Percentiles rank a stretch among this genome's conserved stretches.
phyloP scores from a whole-genome alignment of 2,888 invertebrate genomes.

The Erpobdella octoculata region DNA sequence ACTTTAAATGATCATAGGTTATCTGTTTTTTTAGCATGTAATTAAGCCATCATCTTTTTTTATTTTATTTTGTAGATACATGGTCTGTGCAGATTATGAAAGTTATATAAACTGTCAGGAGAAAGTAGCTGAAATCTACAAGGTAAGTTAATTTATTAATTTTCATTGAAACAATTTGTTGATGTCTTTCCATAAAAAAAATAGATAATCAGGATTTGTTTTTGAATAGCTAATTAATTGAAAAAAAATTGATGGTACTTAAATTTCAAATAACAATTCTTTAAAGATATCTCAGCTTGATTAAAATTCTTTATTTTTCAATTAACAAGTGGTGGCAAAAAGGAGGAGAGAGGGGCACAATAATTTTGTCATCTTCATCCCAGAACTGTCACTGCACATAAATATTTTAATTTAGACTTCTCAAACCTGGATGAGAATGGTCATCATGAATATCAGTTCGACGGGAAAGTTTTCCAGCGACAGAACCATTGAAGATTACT shows the following conservation, averaged over 20 bases:
- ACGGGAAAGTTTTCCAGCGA: slow-evolving; percentile 83
- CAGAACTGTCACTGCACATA: too few species aligned
- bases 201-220: background rate
- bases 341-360: background rate
- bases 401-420: background rate
- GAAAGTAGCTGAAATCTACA: slow-evolving; percentile 62
- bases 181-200: background rate
- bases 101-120: slow-evolving; percentile 89
- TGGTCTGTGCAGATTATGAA: slow-evolving; percentile 86
- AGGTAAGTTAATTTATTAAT: background rate
- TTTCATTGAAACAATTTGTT: background rate
- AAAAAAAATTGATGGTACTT: too few species aligned
- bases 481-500: slow-evolving; percentile 86
- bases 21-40: background rate
- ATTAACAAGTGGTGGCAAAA: too few species aligned
- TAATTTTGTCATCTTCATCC: background rate
- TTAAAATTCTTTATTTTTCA: too few species aligned
- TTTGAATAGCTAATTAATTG: background rate
- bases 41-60: background rate
- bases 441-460: slow-evolving; percentile 77
- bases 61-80: slow-evolving; percentile 57
- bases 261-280: too few species aligned
- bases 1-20: background rate
- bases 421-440: slow-evolving; percentile 34
- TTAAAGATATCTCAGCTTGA: too few species aligned